Conservation (phyloP, 2,888 invertebrate species). For the Ischnura elegans region DNA sequence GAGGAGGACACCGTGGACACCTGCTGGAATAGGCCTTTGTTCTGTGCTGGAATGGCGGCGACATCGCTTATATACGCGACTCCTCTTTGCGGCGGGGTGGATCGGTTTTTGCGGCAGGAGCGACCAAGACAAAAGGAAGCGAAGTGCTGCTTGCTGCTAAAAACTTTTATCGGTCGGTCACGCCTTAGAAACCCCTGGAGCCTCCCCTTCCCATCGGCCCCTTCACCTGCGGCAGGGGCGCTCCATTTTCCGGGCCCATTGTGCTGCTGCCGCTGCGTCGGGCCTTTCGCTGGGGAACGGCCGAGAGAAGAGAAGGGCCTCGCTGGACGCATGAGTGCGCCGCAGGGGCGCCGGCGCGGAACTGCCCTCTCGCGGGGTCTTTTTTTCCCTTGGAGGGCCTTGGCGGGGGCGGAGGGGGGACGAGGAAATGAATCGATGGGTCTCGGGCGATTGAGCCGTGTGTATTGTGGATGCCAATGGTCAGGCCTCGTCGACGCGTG, state of each 20-base stretch:
- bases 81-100: not conserved
- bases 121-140: constrained; percentile 49
- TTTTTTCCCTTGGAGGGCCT: not conserved
- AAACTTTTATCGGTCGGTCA: constrained; percentile 53
- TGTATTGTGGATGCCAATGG: no score
- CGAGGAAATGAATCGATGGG: no score
- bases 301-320: no score
- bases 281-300: not conserved
- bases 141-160: constrained; percentile 41
- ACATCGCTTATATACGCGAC: constrained; percentile 32
- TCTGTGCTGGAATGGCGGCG: not conserved
- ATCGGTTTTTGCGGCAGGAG: not conserved
- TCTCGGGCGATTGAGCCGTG: no score
- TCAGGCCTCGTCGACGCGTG: no score
- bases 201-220: not conserved
- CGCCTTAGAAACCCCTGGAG: constrained; percentile 18
- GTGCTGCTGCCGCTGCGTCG: not conserved
- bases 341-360: constrained; percentile 2
- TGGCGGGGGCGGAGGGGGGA: not conserved
- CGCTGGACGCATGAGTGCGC: not conserved
- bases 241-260: constrained; percentile 28
- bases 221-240: constrained; percentile 9
- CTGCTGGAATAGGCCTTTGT: constrained; percentile 16
- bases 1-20: not conserved
- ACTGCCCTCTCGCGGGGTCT: not conserved